A percentile compares a stretch with the other conserved stretches of the same genome.
phyloP scores from a whole-genome alignment of 2,113 vertebrate species.

The Pelmatolapia mariae region DNA sequence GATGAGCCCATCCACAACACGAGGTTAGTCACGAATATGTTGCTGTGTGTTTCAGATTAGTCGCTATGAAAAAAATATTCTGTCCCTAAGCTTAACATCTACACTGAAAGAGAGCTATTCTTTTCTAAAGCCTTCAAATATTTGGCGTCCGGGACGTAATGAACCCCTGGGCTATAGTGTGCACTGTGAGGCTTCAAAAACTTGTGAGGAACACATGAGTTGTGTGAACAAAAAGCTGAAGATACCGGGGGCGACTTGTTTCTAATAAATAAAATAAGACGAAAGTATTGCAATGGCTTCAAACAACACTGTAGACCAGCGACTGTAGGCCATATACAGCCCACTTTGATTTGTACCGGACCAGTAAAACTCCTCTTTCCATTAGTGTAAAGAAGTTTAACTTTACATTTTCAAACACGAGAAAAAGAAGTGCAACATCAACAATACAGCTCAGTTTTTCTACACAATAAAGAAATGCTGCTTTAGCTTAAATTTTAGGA shows the following conservation, averaged over 20 bases:
- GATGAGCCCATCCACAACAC: neutral
- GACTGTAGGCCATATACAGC: neutral
- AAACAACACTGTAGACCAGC: neutral
- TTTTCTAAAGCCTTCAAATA: neutral
- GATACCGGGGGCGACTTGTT: neutral
- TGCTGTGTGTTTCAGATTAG: neutral
- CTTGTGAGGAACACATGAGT: neutral
- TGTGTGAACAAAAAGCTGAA: neutral
- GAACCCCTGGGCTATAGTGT: neutral
- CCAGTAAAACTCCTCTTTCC: neutral
- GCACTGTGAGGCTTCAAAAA: neutral
- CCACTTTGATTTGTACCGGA: neutral
- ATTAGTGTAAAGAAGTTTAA: neutral
- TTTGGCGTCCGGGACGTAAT: accelerated
- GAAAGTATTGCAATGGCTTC: neutral
- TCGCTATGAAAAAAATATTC: neutral
- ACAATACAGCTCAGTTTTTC: neutral
- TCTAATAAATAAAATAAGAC: neutral
- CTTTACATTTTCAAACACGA: too few species aligned
- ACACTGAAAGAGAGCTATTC: neutral
- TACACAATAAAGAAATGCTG: neutral
- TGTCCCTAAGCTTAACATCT: neutral
- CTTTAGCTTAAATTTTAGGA: neutral
- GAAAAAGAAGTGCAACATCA: neutral
- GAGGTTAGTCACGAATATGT: neutral